These are phyloP conservation scores for Styela clava DNA, from an alignment of 23 tunicate genomes.

Conservation along the genomic window DNA sequence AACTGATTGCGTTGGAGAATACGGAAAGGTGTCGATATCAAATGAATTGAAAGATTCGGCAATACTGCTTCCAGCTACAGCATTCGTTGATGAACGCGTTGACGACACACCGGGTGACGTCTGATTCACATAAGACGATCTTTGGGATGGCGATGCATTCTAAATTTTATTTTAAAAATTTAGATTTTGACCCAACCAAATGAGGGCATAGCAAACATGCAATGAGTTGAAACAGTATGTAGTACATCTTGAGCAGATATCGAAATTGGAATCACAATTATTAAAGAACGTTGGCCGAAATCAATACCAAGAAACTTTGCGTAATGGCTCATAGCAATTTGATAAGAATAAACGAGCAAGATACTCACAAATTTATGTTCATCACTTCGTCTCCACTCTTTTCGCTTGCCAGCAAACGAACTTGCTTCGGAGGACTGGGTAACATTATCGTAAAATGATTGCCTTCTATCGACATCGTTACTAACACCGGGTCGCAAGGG, in stretches of 20 bases:
- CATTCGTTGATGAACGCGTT: slow-evolving; percentile 34
- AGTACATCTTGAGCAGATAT: no score
- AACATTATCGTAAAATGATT: slow-evolving; percentile 65
- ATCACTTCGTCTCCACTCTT: background rate
- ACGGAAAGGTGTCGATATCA: slow-evolving; percentile 25
- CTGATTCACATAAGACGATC: slow-evolving; percentile 8
- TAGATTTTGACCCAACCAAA: no score
- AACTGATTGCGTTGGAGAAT: background rate
- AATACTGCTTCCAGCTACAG: slow-evolving; percentile 64
- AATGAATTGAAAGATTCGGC: slow-evolving; percentile 18
- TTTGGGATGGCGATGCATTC: background rate
- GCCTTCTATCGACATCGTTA: background rate
- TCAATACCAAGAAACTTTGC: no score
- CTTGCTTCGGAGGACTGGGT: slow-evolving; percentile 37
- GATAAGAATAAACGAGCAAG: no score
- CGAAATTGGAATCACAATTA: no score
- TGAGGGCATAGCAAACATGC: no score
- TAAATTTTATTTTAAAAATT: background rate
- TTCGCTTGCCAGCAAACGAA: background rate
- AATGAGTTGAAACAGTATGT: no score
- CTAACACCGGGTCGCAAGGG: slow-evolving; percentile 8
- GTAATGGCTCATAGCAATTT: no score
- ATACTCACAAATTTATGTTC: background rate
- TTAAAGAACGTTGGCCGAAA: no score
- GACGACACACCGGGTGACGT: slow-evolving; percentile 8